A percentile compares a stretch with the other conserved stretches of the same genome.
phyloP scores from a whole-genome alignment of 2,797 vertebrate species.

The Microhierax caerulescens region DNA sequence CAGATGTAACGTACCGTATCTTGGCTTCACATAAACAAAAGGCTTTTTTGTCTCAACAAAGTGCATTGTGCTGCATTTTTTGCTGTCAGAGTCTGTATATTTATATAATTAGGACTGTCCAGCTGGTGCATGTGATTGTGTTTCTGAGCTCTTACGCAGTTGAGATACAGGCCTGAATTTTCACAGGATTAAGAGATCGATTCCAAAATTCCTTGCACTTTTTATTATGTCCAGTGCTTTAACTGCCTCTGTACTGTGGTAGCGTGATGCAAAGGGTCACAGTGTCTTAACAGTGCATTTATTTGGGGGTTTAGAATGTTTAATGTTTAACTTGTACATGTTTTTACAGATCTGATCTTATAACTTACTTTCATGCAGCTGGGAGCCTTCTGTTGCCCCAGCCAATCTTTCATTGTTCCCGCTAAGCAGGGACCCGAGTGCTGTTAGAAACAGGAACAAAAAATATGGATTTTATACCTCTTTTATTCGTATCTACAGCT shows the following conservation, averaged over 20 bases:
- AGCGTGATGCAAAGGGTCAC: neutral
- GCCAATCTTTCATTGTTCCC: neutral
- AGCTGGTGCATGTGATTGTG: neutral
- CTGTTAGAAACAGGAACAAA: neutral
- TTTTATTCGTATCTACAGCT: conserved; percentile 50
- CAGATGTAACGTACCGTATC: neutral
- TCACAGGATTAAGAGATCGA: neutral
- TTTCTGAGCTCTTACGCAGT: neutral
- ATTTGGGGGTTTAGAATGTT: neutral
- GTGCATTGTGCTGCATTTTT: neutral
- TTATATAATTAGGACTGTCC: neutral
- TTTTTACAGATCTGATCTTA: neutral
- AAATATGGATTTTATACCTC: neutral
- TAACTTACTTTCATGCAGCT: neutral
- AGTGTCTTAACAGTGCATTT: neutral
- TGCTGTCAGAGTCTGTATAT: neutral
- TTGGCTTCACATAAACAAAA: neutral
- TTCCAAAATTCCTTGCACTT: neutral
- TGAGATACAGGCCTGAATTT: neutral
- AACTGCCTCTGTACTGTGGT: neutral
- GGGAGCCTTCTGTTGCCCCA: neutral
- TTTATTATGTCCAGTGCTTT: neutral
- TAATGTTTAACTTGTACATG: neutral
- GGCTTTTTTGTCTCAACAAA: neutral
- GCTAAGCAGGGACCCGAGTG: neutral